Evolutionary conservation across 2,888 invertebrate species (phyloP).

Genomic region (Leptopilina drosophilae): DNA sequence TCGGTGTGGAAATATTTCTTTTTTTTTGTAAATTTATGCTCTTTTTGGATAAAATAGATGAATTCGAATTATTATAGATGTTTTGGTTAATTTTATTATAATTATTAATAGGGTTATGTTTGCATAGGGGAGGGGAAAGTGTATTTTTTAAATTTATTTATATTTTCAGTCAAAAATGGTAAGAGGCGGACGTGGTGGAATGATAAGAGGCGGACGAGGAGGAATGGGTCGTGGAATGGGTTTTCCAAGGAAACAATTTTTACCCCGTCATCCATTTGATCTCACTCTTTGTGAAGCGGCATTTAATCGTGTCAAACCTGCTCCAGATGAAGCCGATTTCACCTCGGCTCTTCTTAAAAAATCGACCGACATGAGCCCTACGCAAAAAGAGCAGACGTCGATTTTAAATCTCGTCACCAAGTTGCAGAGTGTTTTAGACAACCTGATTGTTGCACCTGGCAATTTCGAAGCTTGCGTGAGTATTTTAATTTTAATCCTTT

Average conservation of each 20-base stretch:
- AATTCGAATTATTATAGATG: too few species aligned
- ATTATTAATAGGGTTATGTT: too few species aligned
- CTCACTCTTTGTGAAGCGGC: constrained; percentile 91
- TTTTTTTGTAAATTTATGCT: not conserved
- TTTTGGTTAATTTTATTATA: too few species aligned
- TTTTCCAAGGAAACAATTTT: constrained; percentile 82
- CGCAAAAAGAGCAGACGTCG: constrained; percentile 93
- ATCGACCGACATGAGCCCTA: constrained; percentile 94
- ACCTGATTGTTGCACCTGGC: constrained; percentile 95
- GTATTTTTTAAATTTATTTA: too few species aligned
- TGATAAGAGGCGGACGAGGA: constrained; percentile 46
- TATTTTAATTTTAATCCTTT: constrained; percentile 62
- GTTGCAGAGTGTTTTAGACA: constrained; percentile 95
- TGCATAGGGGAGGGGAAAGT: too few species aligned
- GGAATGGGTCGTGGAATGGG: constrained; percentile 79
- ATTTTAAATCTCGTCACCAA: constrained; percentile 96
- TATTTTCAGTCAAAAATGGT: constrained; percentile 28
- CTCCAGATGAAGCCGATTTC: constrained; percentile 89
- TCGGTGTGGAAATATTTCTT: not conserved
- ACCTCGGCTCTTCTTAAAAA: constrained; percentile 95
- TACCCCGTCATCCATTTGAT: constrained; percentile 91
- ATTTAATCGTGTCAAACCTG: constrained; percentile 90
- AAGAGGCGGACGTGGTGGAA: constrained; percentile 50
- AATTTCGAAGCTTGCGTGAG: constrained; percentile 97
- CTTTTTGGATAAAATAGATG: not conserved